phyloP scores from a whole-genome alignment of 64 coral and sea anemone genomes.

The Montipora efflorescens region DNA sequence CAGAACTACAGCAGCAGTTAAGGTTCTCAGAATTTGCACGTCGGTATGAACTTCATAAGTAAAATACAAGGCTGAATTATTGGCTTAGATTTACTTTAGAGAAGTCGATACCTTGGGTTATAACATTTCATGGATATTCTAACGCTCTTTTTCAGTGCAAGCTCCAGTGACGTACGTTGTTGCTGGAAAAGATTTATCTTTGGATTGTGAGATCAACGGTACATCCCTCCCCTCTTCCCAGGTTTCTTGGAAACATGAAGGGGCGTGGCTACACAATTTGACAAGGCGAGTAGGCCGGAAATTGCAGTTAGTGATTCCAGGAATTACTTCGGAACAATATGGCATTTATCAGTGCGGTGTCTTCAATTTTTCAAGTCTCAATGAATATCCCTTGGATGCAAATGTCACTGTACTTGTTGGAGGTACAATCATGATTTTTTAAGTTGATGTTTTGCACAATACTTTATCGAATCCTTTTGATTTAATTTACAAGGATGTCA shows the following conservation, averaged over 20 bases:
- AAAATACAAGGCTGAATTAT: too few species aligned
- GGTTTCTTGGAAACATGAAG: slow-evolving; percentile 46
- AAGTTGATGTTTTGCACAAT: too few species aligned
- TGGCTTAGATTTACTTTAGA: too few species aligned
- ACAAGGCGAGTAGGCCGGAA: neutral
- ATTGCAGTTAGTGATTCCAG: neutral
- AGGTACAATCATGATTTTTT: neutral
- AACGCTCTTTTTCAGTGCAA: neutral
- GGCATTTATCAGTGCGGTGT: slow-evolving; percentile 43
- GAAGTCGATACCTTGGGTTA: too few species aligned
- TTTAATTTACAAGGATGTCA: too few species aligned
- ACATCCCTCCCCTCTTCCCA: neutral
- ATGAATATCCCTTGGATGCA: neutral
- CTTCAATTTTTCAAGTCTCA: neutral
- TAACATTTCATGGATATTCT: neutral
- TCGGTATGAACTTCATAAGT: too few species aligned
- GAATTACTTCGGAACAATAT: neutral
- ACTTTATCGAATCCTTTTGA: too few species aligned
- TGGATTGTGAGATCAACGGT: slow-evolving; percentile 16
- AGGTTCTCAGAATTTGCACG: too few species aligned
- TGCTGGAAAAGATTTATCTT: neutral
- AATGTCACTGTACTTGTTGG: slow-evolving; percentile 27
- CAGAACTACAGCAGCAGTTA: too few species aligned
- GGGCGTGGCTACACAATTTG: slow-evolving; percentile 24
- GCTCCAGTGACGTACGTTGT: neutral